Conservation (phyloP, 2,113 vertebrate genomes). For the Regulus satrapa region DNA sequence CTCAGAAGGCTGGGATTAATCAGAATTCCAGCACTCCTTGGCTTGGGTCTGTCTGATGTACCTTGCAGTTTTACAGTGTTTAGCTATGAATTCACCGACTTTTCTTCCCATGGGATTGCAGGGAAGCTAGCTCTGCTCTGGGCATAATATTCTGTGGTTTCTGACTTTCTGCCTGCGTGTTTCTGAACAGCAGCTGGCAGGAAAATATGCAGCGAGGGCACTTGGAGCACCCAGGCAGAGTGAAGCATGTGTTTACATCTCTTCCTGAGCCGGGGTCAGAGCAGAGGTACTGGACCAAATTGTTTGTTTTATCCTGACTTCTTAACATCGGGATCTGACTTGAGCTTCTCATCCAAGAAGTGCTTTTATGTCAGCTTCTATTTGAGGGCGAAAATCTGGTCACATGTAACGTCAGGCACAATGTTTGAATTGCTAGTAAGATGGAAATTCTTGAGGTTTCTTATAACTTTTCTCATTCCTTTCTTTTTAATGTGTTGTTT, state of each 20-base stretch:
- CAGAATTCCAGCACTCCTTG: neutral
- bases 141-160: neutral
- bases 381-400: constrained; percentile 30
- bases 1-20: neutral
- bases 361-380: neutral
- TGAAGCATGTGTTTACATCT: neutral
- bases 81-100: neutral
- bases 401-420: neutral
- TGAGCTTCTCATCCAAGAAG: neutral
- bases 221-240: neutral
- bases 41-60: neutral
- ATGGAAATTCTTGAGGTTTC: constrained; percentile 43
- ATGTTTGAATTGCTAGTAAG: neutral
- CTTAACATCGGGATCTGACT: neutral
- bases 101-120: neutral
- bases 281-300: neutral
- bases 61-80: neutral
- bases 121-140: neutral
- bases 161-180: neutral
- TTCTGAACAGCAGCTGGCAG: neutral
- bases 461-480: neutral
- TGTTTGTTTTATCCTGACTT: neutral
- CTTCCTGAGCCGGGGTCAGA: neutral
- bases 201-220: neutral
- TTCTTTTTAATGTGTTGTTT: neutral